Conservation (phyloP, 2,888 invertebrate genomes). For the Hirtodrosophila confusa region DNA sequence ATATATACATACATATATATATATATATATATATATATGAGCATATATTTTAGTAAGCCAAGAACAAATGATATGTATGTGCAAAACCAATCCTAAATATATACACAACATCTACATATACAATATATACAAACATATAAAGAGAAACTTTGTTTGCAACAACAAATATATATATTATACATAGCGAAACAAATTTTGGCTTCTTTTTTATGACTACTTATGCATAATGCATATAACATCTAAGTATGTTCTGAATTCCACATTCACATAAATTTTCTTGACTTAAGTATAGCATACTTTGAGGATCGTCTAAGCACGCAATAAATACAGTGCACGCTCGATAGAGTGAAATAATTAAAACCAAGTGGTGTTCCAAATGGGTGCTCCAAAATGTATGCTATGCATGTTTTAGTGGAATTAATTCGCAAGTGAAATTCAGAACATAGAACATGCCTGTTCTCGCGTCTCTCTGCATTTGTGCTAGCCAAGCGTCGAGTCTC, state of each 20-base stretch:
- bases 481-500: slow-evolving; percentile 41
- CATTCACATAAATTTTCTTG: too few species aligned
- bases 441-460: slow-evolving; percentile 29
- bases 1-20: slow-evolving; percentile 35
- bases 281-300: too few species aligned
- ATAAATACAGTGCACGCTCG: too few species aligned
- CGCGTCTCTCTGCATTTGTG: slow-evolving; percentile 67
- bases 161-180: slow-evolving; percentile 49
- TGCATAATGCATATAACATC: too few species aligned
- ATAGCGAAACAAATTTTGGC: slow-evolving; percentile 34
- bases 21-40: slow-evolving; percentile 40
- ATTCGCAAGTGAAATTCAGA: too few species aligned
- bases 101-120: slow-evolving; percentile 54
- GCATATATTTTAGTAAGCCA: slow-evolving; percentile 76
- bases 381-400: too few species aligned
- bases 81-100: slow-evolving; percentile 70
- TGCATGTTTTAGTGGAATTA: too few species aligned
- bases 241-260: too few species aligned
- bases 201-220: slow-evolving; percentile 25
- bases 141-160: slow-evolving; percentile 49
- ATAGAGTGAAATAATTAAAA: too few species aligned
- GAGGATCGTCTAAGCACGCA: too few species aligned
- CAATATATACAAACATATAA: slow-evolving; percentile 42
- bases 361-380: too few species aligned
- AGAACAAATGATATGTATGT: slow-evolving; percentile 59